phyloP scores from a whole-genome alignment of 2,113 vertebrate species.

The Romanogobio albipinnatus region DNA sequence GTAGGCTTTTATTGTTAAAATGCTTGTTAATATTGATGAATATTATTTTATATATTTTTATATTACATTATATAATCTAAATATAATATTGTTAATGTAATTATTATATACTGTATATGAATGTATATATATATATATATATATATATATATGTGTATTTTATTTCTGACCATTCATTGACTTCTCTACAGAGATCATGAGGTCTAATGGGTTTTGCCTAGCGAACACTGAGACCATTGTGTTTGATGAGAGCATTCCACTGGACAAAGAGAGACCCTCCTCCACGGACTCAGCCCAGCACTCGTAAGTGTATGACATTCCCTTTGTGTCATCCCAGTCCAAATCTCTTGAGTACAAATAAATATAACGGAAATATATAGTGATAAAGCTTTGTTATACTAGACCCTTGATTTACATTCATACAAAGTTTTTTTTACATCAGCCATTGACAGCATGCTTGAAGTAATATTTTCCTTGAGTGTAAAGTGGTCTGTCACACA shows the following conservation, averaged over 20 bases:
- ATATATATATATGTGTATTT: background rate
- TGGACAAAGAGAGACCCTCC: conserved; percentile 86
- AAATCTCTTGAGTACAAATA: background rate
- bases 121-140: too few species aligned
- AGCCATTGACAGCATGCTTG: background rate
- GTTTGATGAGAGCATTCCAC: conserved; percentile 87
- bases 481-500: conserved; percentile 37
- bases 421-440: background rate
- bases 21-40: background rate
- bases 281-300: conserved; percentile 85
- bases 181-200: conserved; percentile 88
- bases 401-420: conserved; percentile 35
- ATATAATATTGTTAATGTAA: too few species aligned
- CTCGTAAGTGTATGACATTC: conserved; percentile 74
- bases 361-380: background rate
- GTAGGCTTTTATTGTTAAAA: conserved; percentile 65
- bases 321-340: background rate
- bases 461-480: conserved; percentile 55
- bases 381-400: conserved; percentile 2
- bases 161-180: background rate
- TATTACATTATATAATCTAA: background rate
- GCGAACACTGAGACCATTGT: conserved; percentile 98
- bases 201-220: conserved; percentile 96
- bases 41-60: background rate
- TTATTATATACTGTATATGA: too few species aligned